Base-by-base conservation (phyloP, 2,888 invertebrate genomes). In the Tipula unca region DNA sequence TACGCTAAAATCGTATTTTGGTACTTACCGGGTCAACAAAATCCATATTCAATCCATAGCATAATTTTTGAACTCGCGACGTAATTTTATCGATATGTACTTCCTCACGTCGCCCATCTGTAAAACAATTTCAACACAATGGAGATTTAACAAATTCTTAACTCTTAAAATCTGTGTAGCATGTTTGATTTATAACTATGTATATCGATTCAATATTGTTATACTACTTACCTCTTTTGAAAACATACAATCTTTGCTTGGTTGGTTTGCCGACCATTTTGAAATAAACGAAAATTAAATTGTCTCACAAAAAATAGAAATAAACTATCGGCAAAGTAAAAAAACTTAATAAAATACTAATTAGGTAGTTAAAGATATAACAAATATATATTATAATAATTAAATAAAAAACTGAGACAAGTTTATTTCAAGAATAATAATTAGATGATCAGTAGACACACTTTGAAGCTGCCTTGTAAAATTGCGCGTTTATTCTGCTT, bases 61-160 rank as follows among this genome's bases (percentile, higher is more conserved):
- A 98, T 86, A 99, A 92, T 89, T 99, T 99, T 89, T 96, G 95
- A 85, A 99, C 97, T 88, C 99, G 93, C 0, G 97, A 97, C 0
- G 99, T 99, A 87, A 99, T 99, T 93, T 99, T 99, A 91, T 99
- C 99, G 89, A 99, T 96, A 91, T 98, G 97, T 0, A 99, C 96
- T 88, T 95, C 95, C 90, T 99, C 99, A 89, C 95, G 94, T 85
- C 97, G 93, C 0, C 98, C 98, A 93, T 95, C 98, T 97, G 20
- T 10, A 39, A 36, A 84, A 20, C 10, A 10, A 36, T 32, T 84
- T 6, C 32, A 84, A 32, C 17, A 32, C 3, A 29, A 2, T 69
- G 4, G 32, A 20, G 3, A 35, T 13, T 35, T 13, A 17, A 20
- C 10, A n/a, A n/a, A 6, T 8, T 32, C n/a, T 39, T 32, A 2